phyloP scores from a whole-genome alignment of 2,797 vertebrate species.

The Acrocephalus scirpaceus region DNA sequence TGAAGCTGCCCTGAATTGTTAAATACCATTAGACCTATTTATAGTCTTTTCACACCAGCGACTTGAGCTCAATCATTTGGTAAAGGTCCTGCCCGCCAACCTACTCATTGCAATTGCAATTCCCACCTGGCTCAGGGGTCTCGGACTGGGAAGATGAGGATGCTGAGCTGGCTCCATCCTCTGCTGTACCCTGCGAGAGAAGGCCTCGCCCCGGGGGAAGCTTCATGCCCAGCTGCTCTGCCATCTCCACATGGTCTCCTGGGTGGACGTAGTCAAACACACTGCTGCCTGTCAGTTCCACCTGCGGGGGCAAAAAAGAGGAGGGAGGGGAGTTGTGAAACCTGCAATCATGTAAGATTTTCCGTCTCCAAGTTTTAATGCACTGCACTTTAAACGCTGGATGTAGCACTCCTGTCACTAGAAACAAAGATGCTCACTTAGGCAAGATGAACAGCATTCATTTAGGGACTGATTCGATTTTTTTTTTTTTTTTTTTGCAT shows the following conservation, averaged over 20 bases:
- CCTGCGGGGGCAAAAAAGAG: constrained; percentile 78
- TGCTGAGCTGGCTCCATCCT: constrained; percentile 94
- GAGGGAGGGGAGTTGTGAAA: not conserved
- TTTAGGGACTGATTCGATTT: not conserved
- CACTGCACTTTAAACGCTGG: not conserved
- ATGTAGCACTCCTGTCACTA: constrained; percentile 3
- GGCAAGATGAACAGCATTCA: not conserved
- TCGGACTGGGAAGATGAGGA: constrained; percentile 96
- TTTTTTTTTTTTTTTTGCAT: not conserved
- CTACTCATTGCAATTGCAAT: constrained; percentile 72
- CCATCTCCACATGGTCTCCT: constrained; percentile 97
- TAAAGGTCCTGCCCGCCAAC: constrained; percentile 78
- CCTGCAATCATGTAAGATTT: constrained; percentile 31
- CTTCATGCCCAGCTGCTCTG: constrained; percentile 98
- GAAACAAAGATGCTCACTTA: constrained; percentile 30
- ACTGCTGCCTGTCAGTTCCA: constrained; percentile 99
- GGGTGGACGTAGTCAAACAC: constrained; percentile 98
- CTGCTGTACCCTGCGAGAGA: constrained; percentile 89
- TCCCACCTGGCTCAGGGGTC: constrained; percentile 96
- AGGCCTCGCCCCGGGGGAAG: constrained; percentile 92
- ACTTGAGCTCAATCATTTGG: constrained; percentile 75
- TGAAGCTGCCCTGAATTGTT: constrained; percentile 78
- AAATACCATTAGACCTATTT: constrained; percentile 80
- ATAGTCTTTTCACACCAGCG: constrained; percentile 77
- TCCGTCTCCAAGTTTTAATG: constrained; percentile 20